Evolutionary conservation across 1,140 invertebrate species (phyloP), one percentile per base, ranked within the genome.

Genomic region (Leptinotarsa texana): DNA sequence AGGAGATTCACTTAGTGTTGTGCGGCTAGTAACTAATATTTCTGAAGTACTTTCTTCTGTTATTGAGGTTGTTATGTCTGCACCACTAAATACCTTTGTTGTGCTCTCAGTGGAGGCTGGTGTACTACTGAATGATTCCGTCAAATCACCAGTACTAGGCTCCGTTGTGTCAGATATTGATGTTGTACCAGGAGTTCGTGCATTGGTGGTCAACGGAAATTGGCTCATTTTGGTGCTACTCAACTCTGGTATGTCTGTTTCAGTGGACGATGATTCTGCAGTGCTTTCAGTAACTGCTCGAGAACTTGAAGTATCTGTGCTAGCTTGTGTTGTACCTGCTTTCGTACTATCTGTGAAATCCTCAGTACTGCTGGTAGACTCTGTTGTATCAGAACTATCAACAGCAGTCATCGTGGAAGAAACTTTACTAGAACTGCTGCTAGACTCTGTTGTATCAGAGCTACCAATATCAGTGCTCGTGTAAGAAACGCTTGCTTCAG

Each of bases 221-320:
- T 75, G 33, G 33, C 33, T 42, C 33, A 11, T 75, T 49, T 82
- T 82, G 8, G 81, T 80, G 61, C 72, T 69, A 62, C 75, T 80
- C 22, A 75, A 66, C 48, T 78, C 81, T 0, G 82, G 81, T 22
- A 69, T 51, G 33, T 66, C 79, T 13, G 75, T 42, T 42, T 42
- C 33, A 42, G 3, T 42, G 8, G 33, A 42, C 33, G 33, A 42
- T 42, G 11, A 42, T 48, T 76, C 66, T 74, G 51, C 48, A 67
- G 63, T 78, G 8, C 51, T 49, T 66, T 78, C 72, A 15, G 77
- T 77, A 49, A 73, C 61, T 21, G 66, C 70, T 42, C 33, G 8
- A 42, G 33, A 42, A 42, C 33, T 42, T 42, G 33, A 11, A 0
- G 33, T 42, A 42, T 42, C 8, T 42, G 63, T 42, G 33, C 8